These are phyloP conservation scores for Saimiri boliviensis DNA, from an alignment of 2,113 vertebrate species.

Conservation along the genomic window DNA sequence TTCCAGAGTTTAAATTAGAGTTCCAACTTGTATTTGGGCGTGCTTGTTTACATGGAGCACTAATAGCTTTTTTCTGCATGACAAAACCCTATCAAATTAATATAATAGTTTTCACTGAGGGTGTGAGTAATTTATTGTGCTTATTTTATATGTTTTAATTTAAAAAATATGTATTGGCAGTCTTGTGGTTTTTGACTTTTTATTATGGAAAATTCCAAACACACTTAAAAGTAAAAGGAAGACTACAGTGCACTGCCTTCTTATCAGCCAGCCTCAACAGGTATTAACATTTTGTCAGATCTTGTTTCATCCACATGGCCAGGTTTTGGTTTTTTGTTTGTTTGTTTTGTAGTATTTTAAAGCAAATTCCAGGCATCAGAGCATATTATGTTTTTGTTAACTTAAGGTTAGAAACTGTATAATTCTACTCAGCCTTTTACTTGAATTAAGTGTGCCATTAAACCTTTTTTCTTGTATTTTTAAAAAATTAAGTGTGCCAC, in stretches of 20 bases:
- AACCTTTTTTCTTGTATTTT: neutral
- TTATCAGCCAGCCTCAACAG: neutral
- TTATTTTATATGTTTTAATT: constrained; percentile 18
- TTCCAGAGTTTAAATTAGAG: neutral
- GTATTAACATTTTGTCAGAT: neutral
- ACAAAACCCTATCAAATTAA: neutral
- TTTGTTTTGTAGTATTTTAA: neutral
- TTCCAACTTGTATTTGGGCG: neutral
- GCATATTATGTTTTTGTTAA: neutral
- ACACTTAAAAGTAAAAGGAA: neutral
- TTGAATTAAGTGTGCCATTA: constrained; percentile 6
- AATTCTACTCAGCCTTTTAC: neutral
- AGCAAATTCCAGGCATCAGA: neutral
- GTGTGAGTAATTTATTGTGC: neutral
- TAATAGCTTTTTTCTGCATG: neutral
- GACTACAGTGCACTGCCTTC: neutral
- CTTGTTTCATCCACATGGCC: neutral
- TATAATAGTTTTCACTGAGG: neutral
- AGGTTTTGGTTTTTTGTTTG: neutral
- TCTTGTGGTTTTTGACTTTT: constrained; percentile 8
- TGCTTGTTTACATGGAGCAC: neutral
- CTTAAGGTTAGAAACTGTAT: neutral
- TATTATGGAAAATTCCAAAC: constrained; percentile 61
- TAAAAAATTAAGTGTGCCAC: neutral
- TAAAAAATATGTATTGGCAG: neutral